Evolutionary conservation across 2,888 invertebrate species (phyloP).

Genomic region (Heliconius hortense): DNA sequence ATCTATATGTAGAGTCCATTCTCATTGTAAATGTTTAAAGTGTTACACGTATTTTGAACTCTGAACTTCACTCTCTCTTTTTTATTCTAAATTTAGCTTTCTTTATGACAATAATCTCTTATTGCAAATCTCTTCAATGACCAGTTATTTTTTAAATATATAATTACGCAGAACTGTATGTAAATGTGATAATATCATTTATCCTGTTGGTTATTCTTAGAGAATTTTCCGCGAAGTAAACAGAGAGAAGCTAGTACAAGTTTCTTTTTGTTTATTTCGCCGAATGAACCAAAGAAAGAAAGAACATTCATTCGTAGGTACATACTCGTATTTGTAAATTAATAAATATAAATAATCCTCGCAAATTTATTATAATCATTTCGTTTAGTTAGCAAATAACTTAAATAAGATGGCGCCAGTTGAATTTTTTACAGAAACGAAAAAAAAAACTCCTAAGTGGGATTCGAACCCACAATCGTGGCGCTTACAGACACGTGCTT

Average conservation of each 20-base stretch:
- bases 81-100: conserved; percentile 2
- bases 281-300: no score
- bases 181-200: not conserved
- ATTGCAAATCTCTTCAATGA: not conserved
- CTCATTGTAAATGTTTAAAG: not conserved
- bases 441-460: no score
- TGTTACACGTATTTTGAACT: conserved; percentile 13
- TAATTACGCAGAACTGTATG: not conserved
- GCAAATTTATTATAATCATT: no score
- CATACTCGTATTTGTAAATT: not conserved
- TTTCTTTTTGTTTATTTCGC: no score
- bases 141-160: not conserved
- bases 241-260: not conserved
- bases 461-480: not conserved
- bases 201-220: not conserved
- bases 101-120: conserved; percentile 6
- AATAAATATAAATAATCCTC: not conserved
- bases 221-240: not conserved
- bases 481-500: not conserved
- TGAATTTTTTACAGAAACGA: no score
- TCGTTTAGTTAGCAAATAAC: no score
- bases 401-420: no score
- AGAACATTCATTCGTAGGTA: no score
- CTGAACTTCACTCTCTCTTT: conserved; percentile 10
- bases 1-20: not conserved